Evolutionary conservation across 2,113 vertebrate species (phyloP), one percentile per base, ranked within the genome.

Genomic region (Oryzias woworae): DNA sequence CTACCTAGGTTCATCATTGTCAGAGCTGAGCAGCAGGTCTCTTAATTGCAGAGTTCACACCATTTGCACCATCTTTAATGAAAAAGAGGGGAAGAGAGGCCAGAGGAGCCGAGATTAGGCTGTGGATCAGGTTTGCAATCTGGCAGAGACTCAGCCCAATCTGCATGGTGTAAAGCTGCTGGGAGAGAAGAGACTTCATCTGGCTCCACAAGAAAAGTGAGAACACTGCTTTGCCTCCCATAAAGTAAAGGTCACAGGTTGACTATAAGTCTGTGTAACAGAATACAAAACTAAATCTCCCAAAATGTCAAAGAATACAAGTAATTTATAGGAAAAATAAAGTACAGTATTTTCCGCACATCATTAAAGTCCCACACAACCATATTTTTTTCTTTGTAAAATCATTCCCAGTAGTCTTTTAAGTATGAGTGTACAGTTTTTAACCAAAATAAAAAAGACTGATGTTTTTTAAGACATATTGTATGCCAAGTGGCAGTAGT

Each of bases 1-100:
- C 82, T 85, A 67, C 67, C 54, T 76, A 71, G 78, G 75, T 80
- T 88, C 87, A 90, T 90, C 87, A 91, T 82, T 69, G 78, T 85
- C 79, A 70, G 73, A 87, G 80, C 59, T 36, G 31, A 74, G 69
- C 7, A 64, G 14, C 7, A 45, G 58, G 72, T 47, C 26, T 36
- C 8, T 36, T 36, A 36, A 10, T 36, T 36, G 42, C 20, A 55
- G 26, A 64, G 62, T 31, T 46, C 51, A 15, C 24, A 36, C 43
- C 61, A n/a, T 53, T 24, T 47, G 49, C 73, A 66, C 60, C 72
- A 48, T 15, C 51, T 26, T 42, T 51, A 51, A 66, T 42, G 23
- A 56, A 44, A 20, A 26, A 51, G 31, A 72, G 49, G 70, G 51
- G 53, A 64, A 57, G 46, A 47, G 50, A 58, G 53, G 75, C 62